Conservation (phyloP, 2,113 vertebrate genomes). For the Epinephelus lanceolatus region DNA sequence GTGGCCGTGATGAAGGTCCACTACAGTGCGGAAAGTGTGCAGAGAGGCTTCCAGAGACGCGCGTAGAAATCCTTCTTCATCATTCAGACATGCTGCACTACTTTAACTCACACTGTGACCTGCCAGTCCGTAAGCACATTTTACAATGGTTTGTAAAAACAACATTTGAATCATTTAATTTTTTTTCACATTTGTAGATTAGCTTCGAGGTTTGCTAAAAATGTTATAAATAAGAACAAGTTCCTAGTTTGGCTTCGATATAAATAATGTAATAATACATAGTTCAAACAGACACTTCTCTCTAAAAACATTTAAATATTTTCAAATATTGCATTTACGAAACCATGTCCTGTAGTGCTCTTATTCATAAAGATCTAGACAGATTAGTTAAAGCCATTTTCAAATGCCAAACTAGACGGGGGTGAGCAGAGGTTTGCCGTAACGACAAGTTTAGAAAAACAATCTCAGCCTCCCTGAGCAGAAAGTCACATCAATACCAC, state of each 20-base stretch:
- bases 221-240: constrained; percentile 69
- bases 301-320: constrained; percentile 77
- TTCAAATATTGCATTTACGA: constrained; percentile 78
- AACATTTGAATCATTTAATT: constrained; percentile 62
- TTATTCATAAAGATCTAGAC: constrained; percentile 48
- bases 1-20: constrained; percentile 27
- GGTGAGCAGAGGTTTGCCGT: constrained; percentile 63
- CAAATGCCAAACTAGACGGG: constrained; percentile 54
- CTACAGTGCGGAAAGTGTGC: constrained; percentile 10
- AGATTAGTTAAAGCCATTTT: constrained; percentile 75
- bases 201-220: constrained; percentile 68
- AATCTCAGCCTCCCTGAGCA: constrained; percentile 82
- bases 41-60: constrained; percentile 35
- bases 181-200: constrained; percentile 70
- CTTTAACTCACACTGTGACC: constrained; percentile 37
- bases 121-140: constrained; percentile 41
- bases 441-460: constrained; percentile 65
- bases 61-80: constrained; percentile 18
- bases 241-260: constrained; percentile 74
- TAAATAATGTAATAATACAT: constrained; percentile 75
- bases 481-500: constrained; percentile 79
- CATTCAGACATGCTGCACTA: constrained; percentile 33
- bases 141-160: constrained; percentile 74
- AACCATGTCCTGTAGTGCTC: constrained; percentile 58
- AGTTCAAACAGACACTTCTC: constrained; percentile 66